Conservation (phyloP, 1,140 invertebrate genomes). For the Macrobrachium nipponense region DNA sequence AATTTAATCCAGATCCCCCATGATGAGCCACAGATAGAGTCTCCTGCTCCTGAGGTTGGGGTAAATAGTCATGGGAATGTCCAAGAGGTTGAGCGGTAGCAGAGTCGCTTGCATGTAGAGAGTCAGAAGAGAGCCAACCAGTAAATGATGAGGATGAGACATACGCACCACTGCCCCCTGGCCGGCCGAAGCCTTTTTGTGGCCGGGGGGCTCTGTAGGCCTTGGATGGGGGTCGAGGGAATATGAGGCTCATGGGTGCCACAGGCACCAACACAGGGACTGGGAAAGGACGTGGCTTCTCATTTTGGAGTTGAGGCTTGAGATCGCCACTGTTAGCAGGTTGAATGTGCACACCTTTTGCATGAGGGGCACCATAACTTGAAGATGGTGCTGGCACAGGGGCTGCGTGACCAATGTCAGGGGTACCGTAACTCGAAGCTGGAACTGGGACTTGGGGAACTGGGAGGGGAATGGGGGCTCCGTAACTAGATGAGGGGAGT, state of each 20-base stretch:
- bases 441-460: neutral
- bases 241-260: slow-evolving; percentile 9
- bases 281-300: neutral
- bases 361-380: slow-evolving; percentile 4
- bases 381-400: neutral
- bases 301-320: neutral
- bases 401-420: neutral
- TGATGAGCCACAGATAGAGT: slow-evolving; percentile 11
- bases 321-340: neutral
- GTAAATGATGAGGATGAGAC: neutral
- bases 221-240: slow-evolving; percentile 7
- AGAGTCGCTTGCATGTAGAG: neutral
- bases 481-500: too few relatives aligned
- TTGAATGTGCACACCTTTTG: slow-evolving; percentile 17
- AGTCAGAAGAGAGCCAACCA: slow-evolving; percentile 18
- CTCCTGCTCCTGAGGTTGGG: neutral
- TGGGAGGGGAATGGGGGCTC: neutral
- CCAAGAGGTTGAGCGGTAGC: neutral
- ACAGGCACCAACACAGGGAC: slow-evolving; percentile 13
- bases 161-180: slow-evolving; percentile 24
- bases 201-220: slow-evolving; percentile 16
- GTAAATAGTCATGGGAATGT: slow-evolving; percentile 5
- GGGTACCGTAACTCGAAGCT: slow-evolving; percentile 4
- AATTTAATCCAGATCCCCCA: neutral
- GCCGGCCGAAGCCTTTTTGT: slow-evolving; percentile 12